Evolutionary conservation across 1,140 invertebrate genomes (phyloP).

Genomic region (Heliconius hermathena): DNA sequence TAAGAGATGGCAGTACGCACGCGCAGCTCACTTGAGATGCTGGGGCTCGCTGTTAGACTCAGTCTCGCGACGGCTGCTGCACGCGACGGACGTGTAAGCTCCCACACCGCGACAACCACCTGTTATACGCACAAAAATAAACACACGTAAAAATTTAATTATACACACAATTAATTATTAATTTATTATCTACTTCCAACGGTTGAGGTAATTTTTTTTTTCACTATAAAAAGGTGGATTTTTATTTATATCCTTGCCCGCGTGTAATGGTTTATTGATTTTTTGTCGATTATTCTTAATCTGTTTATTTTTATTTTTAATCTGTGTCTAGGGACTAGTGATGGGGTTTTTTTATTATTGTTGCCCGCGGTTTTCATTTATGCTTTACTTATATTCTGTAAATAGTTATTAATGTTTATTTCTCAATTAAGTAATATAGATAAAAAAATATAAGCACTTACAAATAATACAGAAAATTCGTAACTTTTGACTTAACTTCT

Average conservation of each 20-base stretch:
- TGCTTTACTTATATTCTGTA: background rate
- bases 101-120: slow-evolving; percentile 26
- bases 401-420: no score
- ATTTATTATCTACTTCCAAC: background rate
- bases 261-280: slow-evolving; percentile 2
- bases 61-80: slow-evolving; percentile 19
- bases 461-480: no score
- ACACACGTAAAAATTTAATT: slow-evolving; percentile 19
- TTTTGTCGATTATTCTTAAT: background rate
- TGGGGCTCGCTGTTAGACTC: slow-evolving; percentile 8
- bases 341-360: background rate
- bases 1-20: slow-evolving; percentile 23
- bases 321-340: background rate
- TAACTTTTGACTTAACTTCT: background rate
- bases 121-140: slow-evolving; percentile 36
- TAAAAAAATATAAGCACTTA: background rate
- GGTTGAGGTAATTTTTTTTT: slow-evolving; percentile 15
- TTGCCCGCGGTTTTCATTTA: background rate
- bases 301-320: slow-evolving; percentile 10
- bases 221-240: background rate
- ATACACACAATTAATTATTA: background rate
- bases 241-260: background rate
- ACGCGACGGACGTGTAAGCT: slow-evolving; percentile 9
- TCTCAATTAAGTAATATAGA: background rate
- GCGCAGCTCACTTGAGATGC: slow-evolving; percentile 26